These are phyloP conservation scores for Drosophila formosana DNA, from an alignment of 2,888 invertebrate species.

Conservation along the genomic window DNA sequence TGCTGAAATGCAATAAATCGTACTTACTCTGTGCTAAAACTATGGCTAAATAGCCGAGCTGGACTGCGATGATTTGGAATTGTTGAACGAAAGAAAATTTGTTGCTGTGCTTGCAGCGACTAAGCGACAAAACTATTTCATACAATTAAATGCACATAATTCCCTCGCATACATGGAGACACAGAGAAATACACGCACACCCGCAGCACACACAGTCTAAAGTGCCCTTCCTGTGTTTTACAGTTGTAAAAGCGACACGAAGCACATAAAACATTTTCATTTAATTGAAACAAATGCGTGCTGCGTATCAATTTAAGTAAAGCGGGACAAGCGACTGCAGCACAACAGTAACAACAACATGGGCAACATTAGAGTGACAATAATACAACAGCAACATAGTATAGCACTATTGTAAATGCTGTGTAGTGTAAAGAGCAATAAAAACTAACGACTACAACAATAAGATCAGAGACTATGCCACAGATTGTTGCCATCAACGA, in stretches of 20 bases:
- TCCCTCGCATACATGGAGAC: conserved; percentile 19
- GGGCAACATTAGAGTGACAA: conserved; percentile 21
- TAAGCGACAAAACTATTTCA: conserved; percentile 13
- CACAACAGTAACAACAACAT: conserved; percentile 20
- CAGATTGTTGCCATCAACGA: conserved; percentile 60
- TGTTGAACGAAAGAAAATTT: background rate
- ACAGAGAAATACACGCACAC: conserved; percentile 14
- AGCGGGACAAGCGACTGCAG: conserved; percentile 32
- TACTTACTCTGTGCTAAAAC: background rate
- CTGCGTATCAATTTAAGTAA: conserved; percentile 78
- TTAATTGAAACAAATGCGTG: conserved; percentile 81
- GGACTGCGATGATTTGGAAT: background rate
- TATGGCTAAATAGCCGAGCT: background rate
- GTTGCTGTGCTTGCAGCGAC: background rate
- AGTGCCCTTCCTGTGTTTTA: conserved; percentile 61
- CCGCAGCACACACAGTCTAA: conserved; percentile 23
- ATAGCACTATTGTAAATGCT: conserved; percentile 44
- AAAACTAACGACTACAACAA: conserved; percentile 67
- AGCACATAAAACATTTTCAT: conserved; percentile 76
- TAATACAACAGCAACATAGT: conserved; percentile 18
- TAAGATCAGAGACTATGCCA: conserved; percentile 59
- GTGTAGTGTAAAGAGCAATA: conserved; percentile 57
- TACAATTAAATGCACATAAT: conserved; percentile 47
- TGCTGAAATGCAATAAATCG: background rate
- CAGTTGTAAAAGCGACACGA: conserved; percentile 49